Base-by-base conservation (phyloP, 2,888 invertebrate species). In the Sarcophaga carnaria region DNA sequence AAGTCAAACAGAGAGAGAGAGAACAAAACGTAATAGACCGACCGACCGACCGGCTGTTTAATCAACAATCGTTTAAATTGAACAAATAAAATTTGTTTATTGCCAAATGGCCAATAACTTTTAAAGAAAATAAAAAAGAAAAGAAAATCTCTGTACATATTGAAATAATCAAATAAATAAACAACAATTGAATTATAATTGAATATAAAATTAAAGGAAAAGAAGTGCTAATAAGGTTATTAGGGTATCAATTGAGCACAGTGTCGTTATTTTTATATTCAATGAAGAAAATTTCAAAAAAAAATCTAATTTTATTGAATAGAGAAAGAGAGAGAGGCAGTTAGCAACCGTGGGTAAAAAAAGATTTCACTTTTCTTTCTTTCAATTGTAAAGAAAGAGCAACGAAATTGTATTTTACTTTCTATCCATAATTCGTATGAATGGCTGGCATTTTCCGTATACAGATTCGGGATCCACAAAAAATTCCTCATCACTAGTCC, bases 181-280 rank as follows among this genome's bases (percentile, higher is more conserved):
- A 22, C 17, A 69, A 22, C 5, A 54, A 37, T 37, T 37, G 8
- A 37, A 37, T 37, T 37, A 25, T 49, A 69, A 54, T 54, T 54
- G 54, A 54, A 17, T 54, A 54, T 14, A 22, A 69, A 49, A 69
- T 69, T 22, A 47, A 12, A 22, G 2, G 2, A 69, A 49, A 22
- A 22, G 14, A 22, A n/a, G 70, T 70, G 70, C 49, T 27, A 70
- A 70, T 70, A 54, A 22, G 70, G 54, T 70, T 70, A 70, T 70
- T 70, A 54, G 54, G 47, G 67, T 69, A 69, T 45, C 37, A 54
- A 70, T 70, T 14, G 45, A 47, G 47, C 45, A 69, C 67, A 69
- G 67, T 69, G 45, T 20, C 11, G 66, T 66, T 37, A 37, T 37
- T 37, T 37, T 10, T 37, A 37, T 37, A 10, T 10, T 10, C 10